Evolutionary conservation across 2,888 invertebrate species (phyloP).

Genomic region (Archips crataeganus): DNA sequence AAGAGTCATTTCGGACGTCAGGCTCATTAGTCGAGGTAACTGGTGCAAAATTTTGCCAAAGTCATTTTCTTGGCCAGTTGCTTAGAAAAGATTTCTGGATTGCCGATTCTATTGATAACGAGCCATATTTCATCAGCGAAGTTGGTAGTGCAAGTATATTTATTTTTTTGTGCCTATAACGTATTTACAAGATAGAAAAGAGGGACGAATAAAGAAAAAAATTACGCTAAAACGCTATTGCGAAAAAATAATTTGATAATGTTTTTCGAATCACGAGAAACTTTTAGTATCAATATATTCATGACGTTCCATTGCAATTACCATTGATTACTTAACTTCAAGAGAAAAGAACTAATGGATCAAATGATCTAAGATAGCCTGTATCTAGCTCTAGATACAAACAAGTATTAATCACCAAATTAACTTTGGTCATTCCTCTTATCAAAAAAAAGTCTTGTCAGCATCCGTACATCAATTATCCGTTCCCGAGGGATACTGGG

Average conservation of each 20-base stretch:
- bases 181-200: too few relatives aligned
- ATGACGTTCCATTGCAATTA: neutral
- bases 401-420: conserved; percentile 64
- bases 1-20: conserved; percentile 77
- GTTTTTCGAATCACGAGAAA: neutral
- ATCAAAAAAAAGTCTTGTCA: conserved; percentile 67
- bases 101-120: conserved; percentile 50
- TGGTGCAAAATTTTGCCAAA: conserved; percentile 74
- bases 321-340: neutral
- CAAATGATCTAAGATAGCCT: conserved; percentile 45
- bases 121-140: conserved; percentile 23
- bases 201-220: neutral
- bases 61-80: conserved; percentile 73
- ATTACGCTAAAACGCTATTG: neutral
- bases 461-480: conserved; percentile 68
- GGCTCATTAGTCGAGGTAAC: conserved; percentile 82
- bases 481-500: conserved; percentile 57
- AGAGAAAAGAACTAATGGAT: conserved; percentile 1
- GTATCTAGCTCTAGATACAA: conserved; percentile 47
- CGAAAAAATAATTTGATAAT: too few relatives aligned
- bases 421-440: conserved; percentile 63
- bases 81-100: conserved; percentile 63
- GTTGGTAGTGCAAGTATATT: neutral
- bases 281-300: neutral
- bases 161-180: neutral